phyloP scores from a whole-genome alignment of 64 coral and sea anemone species.

The Montipora sp. region DNA sequence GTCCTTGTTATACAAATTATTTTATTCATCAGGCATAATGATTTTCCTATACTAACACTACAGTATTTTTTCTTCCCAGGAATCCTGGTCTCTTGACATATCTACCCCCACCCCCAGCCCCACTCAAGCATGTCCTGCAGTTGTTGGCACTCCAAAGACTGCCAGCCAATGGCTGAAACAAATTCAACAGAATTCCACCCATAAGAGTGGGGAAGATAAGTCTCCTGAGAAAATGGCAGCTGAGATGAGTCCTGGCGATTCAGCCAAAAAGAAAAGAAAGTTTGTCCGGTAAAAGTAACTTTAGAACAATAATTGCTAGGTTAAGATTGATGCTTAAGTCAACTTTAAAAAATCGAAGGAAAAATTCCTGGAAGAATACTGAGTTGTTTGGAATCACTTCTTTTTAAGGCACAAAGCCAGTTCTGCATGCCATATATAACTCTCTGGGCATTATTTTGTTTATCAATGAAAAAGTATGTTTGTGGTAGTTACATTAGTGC shows the following conservation, averaged over 20 bases:
- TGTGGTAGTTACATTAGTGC: too few species aligned
- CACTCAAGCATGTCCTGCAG: constrained; percentile 10
- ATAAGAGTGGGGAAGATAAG: neutral
- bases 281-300: constrained; percentile 63
- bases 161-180: constrained; percentile 83
- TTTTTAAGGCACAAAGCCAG: too few species aligned
- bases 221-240: constrained; percentile 20
- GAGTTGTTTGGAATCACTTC: too few species aligned
- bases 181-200: constrained; percentile 47
- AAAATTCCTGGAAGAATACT: neutral
- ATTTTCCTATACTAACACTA: neutral
- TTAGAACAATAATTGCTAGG: neutral
- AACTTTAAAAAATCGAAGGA: neutral
- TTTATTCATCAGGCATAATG: neutral
- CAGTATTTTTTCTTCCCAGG: constrained; percentile 19
- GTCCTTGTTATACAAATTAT: too few species aligned
- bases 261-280: constrained; percentile 87
- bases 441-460: too few species aligned
- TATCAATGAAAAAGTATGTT: too few species aligned
- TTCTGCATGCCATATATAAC: too few species aligned
- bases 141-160: constrained; percentile 31
- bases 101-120: constrained; percentile 39
- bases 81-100: constrained; percentile 37
- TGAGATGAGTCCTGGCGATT: constrained; percentile 45
- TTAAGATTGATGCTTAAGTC: too few species aligned